Evolutionary conservation across 1,140 invertebrate genomes (phyloP).

Genomic region (Pemphigus obesinymphae): DNA sequence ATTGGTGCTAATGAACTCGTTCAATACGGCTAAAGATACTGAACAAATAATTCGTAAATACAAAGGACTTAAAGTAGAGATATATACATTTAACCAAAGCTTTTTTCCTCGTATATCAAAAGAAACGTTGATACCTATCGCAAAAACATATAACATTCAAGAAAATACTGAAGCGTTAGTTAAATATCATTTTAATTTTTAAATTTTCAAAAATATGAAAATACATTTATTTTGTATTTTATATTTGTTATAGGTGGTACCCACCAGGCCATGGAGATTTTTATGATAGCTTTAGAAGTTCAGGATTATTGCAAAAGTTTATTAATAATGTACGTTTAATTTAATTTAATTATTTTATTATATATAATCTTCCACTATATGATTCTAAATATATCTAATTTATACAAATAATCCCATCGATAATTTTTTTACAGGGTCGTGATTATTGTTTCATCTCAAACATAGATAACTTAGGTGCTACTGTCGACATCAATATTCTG

Average conservation of each 20-base stretch:
- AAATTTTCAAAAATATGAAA: background rate
- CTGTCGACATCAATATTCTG: conserved; percentile 92
- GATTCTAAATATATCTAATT: too few relatives aligned
- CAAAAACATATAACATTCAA: conserved; percentile 66
- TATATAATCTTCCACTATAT: too few relatives aligned
- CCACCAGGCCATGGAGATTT: conserved; percentile 99
- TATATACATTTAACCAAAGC: conserved; percentile 96
- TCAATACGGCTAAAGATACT: conserved; percentile 98
- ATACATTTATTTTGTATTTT: conserved; percentile 47
- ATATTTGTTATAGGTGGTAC: conserved; percentile 85
- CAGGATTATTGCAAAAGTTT: conserved; percentile 86
- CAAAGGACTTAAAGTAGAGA: conserved; percentile 86
- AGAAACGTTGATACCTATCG: conserved; percentile 89
- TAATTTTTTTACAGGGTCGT: conserved; percentile 56
- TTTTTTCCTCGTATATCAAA: conserved; percentile 91
- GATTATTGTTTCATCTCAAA: conserved; percentile 98
- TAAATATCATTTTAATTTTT: background rate
- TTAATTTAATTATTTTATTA: conserved; percentile 8
- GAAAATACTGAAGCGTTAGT: conserved; percentile 76
- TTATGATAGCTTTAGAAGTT: conserved; percentile 92
- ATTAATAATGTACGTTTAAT: conserved; percentile 64
- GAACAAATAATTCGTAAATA: conserved; percentile 94
- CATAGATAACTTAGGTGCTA: conserved; percentile 98
- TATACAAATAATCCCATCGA: too few relatives aligned
- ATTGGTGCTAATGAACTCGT: conserved; percentile 98